A percentile compares a stretch with the other conserved stretches of the same genome.
phyloP scores from a whole-genome alignment of 2,888 invertebrate genomes.

The Ischnura elegans region DNA sequence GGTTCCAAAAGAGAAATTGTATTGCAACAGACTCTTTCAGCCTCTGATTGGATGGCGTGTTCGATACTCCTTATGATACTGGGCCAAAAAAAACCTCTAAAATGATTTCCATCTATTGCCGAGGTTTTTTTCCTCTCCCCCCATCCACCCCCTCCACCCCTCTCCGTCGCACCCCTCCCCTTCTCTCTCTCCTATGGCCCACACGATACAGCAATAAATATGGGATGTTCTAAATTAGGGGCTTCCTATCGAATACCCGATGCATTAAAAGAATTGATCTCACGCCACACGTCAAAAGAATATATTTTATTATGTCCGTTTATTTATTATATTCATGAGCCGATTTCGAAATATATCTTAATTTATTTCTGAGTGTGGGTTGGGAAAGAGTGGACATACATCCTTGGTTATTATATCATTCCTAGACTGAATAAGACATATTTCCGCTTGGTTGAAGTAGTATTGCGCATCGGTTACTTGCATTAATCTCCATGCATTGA shows the following conservation, averaged over 20 bases:
- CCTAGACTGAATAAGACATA: not conserved
- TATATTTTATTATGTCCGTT: slow-evolving; percentile 11
- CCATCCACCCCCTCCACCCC: no score
- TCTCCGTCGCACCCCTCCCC: no score
- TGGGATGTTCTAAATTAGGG: slow-evolving; percentile 26
- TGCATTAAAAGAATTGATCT: slow-evolving; percentile 35
- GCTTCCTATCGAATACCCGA: not conserved
- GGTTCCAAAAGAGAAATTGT: slow-evolving; percentile 12
- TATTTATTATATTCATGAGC: not conserved
- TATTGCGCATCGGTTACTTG: no score
- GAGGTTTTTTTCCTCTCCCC: slow-evolving; percentile 3
- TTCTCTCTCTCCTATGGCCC: not conserved
- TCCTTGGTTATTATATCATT: not conserved
- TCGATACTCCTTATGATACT: slow-evolving; percentile 48
- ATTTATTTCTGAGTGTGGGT: no score
- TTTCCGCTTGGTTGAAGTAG: no score
- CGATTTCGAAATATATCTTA: not conserved
- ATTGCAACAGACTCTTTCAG: slow-evolving; percentile 35
- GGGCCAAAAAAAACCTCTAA: slow-evolving; percentile 5
- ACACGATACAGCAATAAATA: slow-evolving; percentile 35
- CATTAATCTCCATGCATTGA: no score
- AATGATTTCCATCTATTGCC: slow-evolving; percentile 31
- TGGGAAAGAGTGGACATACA: no score
- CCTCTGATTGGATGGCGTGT: slow-evolving; percentile 59
- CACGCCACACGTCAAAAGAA: not conserved